These are phyloP conservation scores for Vanacampus margaritifer DNA, from an alignment of 2,113 vertebrate species.

Conservation along the genomic window DNA sequence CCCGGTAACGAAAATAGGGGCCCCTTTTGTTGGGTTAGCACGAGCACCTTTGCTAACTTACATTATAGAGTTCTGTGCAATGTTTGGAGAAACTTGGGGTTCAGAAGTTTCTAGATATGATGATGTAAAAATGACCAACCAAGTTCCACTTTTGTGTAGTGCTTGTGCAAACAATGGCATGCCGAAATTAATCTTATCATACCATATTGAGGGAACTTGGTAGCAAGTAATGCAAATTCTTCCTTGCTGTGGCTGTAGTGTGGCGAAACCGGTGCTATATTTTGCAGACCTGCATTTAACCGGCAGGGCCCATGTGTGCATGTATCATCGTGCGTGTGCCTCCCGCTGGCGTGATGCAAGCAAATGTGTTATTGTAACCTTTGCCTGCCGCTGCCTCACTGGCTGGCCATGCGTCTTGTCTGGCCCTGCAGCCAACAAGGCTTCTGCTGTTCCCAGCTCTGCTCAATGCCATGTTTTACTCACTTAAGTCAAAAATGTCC, in stretches of 20 bases:
- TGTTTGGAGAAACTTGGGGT: no score
- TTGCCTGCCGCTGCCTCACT: conserved; percentile 53
- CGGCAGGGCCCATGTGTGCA: conserved; percentile 29
- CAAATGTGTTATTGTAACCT: conserved; percentile 62
- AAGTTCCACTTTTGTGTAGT: not conserved
- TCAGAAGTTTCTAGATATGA: no score
- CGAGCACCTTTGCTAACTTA: no score
- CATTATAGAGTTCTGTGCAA: no score
- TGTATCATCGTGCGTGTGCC: not conserved
- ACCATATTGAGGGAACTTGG: no score
- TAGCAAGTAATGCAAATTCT: not conserved
- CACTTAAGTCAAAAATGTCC: conserved; percentile 57
- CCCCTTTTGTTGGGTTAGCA: no score
- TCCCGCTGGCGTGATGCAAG: conserved; percentile 24
- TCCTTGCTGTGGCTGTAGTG: not conserved
- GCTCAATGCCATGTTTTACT: conserved; percentile 62
- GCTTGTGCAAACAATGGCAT: not conserved
- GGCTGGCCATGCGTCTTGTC: conserved; percentile 51
- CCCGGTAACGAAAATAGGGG: no score
- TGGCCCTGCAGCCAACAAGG: conserved; percentile 64
- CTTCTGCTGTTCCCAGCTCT: conserved; percentile 58
- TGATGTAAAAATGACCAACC: no score
- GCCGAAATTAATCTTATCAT: no score
- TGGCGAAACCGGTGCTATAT: not conserved
- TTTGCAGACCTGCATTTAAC: not conserved